These are phyloP conservation scores for Dynastes maya DNA, from an alignment of 2,888 invertebrate species.

Conservation along the genomic window DNA sequence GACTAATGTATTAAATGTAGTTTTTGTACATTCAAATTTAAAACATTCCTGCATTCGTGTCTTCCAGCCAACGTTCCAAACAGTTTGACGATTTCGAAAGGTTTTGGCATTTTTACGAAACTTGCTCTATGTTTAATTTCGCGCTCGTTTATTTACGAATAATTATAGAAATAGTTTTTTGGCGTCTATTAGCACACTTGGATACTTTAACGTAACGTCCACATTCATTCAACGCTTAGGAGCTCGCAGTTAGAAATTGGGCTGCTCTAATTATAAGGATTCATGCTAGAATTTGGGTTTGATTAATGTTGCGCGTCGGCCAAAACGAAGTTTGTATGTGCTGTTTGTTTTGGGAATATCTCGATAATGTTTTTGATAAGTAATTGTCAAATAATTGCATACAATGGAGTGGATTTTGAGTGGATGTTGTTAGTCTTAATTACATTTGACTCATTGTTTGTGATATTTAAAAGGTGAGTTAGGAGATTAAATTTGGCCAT, in stretches of 20 bases:
- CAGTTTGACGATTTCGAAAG: constrained; percentile 4
- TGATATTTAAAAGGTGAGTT: too few species aligned
- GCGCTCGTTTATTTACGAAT: constrained; percentile 7
- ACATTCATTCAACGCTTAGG: not conserved
- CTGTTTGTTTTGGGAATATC: not conserved
- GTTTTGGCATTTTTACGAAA: constrained; percentile 13
- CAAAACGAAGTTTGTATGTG: not conserved
- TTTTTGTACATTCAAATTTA: too few species aligned
- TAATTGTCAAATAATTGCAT: too few species aligned
- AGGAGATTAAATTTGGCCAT: too few species aligned
- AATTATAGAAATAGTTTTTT: constrained; percentile 27
- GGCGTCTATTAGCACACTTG: not conserved
- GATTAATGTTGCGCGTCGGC: not conserved
- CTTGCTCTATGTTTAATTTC: not conserved
- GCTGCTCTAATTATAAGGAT: not conserved
- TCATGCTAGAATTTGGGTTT: not conserved
- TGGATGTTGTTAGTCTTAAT: too few species aligned
- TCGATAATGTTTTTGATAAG: too few species aligned
- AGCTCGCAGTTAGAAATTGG: not conserved
- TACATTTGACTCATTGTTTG: too few species aligned
- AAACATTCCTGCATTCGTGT: too few species aligned
- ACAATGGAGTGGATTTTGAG: too few species aligned
- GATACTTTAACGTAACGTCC: too few species aligned
- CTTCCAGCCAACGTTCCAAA: not conserved
- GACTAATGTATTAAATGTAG: too few species aligned